Percentiles rank a stretch among this genome's conserved stretches.
These are phyloP conservation scores for Aphelenchoides besseyi DNA, from an alignment of 1,140 invertebrate species.

Conservation along the genomic window DNA sequence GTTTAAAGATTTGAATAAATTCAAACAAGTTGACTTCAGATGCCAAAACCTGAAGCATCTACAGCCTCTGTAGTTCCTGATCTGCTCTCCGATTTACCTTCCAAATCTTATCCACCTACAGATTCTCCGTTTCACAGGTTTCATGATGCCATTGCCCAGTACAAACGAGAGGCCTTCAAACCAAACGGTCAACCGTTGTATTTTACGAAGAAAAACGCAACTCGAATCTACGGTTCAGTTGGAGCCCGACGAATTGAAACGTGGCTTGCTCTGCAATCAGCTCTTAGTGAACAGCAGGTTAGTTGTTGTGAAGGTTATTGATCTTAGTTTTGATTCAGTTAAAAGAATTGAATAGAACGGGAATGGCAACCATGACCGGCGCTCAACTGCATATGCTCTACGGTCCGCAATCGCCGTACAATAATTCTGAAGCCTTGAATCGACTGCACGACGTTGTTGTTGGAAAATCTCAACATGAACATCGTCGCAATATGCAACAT, in stretches of 20 bases:
- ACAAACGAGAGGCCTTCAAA: conserved; percentile 30
- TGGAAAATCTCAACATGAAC: background rate
- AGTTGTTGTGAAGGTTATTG: background rate
- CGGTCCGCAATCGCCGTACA: conserved; percentile 29
- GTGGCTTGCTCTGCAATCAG: conserved; percentile 14
- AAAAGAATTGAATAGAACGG: conserved; percentile 22
- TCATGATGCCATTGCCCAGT: background rate
- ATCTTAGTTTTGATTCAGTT: too few species aligned
- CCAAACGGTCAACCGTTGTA: conserved; percentile 47
- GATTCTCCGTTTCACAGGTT: background rate
- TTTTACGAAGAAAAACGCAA: conserved; percentile 52
- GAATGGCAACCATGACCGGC: conserved; percentile 19
- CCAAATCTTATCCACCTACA: background rate
- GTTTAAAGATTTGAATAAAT: background rate
- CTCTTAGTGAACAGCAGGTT: conserved; percentile 17
- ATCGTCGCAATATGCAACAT: background rate
- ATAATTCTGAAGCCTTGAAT: conserved; percentile 20
- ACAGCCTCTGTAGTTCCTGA: background rate
- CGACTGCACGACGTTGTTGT: background rate
- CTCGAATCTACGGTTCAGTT: conserved; percentile 16
- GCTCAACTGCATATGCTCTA: conserved; percentile 30
- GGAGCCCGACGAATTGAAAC: conserved; percentile 19
- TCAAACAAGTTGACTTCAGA: conserved; percentile 2
- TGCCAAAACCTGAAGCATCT: conserved; percentile 16
- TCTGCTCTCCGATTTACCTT: too few species aligned